These are phyloP conservation scores for Nyctereutes procyonoides DNA, from an alignment of 2,113 vertebrate species.

Conservation along the genomic window DNA sequence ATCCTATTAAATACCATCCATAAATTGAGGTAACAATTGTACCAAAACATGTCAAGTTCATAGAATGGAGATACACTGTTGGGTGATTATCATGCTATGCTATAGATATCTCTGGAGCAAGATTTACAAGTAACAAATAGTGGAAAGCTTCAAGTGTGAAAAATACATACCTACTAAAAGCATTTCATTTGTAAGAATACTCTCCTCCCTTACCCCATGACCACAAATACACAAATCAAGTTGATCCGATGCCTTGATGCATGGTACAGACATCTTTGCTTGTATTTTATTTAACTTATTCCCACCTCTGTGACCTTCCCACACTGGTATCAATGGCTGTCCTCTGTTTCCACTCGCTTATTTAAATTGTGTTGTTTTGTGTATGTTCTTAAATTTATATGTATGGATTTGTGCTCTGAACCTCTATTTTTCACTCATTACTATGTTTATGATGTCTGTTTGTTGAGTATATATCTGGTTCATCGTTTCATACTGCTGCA, in stretches of 20 bases:
- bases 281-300: not conserved
- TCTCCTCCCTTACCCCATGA: not conserved
- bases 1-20: slow-evolving; percentile 58
- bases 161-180: not conserved
- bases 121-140: slow-evolving; percentile 53
- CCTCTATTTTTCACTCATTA: not conserved
- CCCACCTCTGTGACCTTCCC: not conserved
- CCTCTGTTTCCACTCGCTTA: not conserved
- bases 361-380: not conserved
- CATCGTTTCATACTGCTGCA: not conserved
- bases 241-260: not conserved
- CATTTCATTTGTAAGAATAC: not conserved
- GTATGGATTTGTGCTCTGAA: not conserved
- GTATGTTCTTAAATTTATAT: not conserved
- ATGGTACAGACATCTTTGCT: not conserved
- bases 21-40: slow-evolving; percentile 70
- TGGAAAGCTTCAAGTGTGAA: not conserved
- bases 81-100: not conserved
- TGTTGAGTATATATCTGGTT: not conserved
- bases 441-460: not conserved
- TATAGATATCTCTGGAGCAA: slow-evolving; percentile 28
- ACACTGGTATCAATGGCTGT: not conserved
- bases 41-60: slow-evolving; percentile 71
- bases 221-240: rapidly evolving
- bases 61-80: not conserved